Conservation (phyloP, 1,140 invertebrate genomes). For the Thrips palmi region DNA sequence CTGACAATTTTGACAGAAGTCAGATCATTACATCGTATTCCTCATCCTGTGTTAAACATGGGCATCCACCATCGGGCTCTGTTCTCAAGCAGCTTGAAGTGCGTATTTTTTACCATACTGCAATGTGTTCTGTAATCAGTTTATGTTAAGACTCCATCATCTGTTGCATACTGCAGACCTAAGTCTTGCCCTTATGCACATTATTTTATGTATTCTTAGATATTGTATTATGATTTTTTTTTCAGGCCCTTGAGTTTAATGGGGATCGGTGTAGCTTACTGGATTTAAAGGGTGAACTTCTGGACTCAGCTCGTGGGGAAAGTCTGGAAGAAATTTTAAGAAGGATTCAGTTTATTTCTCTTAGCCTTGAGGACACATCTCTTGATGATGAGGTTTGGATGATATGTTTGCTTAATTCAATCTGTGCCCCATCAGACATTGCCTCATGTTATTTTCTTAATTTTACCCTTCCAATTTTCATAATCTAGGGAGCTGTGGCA, state of each 20-base stretch:
- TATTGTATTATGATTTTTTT: slow-evolving; percentile 5
- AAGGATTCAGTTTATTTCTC: slow-evolving; percentile 27
- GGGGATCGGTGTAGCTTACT: slow-evolving; percentile 26
- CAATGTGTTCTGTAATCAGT: background rate
- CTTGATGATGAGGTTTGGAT: slow-evolving; percentile 20
- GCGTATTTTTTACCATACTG: slow-evolving; percentile 13
- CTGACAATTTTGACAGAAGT: slow-evolving; percentile 30
- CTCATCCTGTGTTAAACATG: slow-evolving; percentile 47
- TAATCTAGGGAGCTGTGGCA: slow-evolving; percentile 39
- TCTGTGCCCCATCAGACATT: background rate
- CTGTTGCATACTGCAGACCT: background rate
- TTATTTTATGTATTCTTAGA: background rate
- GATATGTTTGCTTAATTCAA: background rate
- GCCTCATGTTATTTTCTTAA: slow-evolving; percentile 8
- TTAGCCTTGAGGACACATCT: slow-evolving; percentile 17
- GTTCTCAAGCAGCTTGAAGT: slow-evolving; percentile 54
- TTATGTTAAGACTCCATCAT: background rate
- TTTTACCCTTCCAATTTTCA: slow-evolving; percentile 14
- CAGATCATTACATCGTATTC: slow-evolving; percentile 49
- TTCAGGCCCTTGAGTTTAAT: slow-evolving; percentile 15
- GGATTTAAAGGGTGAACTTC: slow-evolving; percentile 28
- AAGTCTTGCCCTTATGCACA: background rate
- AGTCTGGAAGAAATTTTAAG: slow-evolving; percentile 58
- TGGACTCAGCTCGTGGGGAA: slow-evolving; percentile 43
- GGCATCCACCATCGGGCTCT: slow-evolving; percentile 39